These are phyloP conservation scores for Hephaestus fuliginosus DNA, from an alignment of 2,797 vertebrate genomes.

Conservation along the genomic window DNA sequence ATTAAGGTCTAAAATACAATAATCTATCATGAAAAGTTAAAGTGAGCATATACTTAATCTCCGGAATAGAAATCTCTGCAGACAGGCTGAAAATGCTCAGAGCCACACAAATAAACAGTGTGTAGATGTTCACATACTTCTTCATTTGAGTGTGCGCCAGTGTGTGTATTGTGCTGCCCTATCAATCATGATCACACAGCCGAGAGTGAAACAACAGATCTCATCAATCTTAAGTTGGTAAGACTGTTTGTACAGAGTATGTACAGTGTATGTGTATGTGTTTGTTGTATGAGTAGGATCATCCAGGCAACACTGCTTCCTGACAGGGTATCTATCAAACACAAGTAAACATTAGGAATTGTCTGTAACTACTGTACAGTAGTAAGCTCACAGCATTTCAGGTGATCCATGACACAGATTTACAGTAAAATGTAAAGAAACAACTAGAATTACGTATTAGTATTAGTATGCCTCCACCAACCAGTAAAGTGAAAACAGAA, in stretches of 20 bases:
- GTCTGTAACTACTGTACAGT: conserved; percentile 21
- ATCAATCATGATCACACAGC: conserved; percentile 53
- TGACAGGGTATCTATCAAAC: conserved; percentile 57
- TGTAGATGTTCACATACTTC: conserved; percentile 16
- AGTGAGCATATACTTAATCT: conserved; percentile 20
- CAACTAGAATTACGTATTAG: too few species aligned
- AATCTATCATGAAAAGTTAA: neutral
- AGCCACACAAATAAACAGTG: conserved; percentile 9
- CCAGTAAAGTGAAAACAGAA: too few species aligned
- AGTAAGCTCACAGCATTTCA: conserved; percentile 14
- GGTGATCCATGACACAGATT: conserved; percentile 20
- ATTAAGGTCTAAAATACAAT: conserved; percentile 4
- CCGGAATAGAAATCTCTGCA: conserved; percentile 1
- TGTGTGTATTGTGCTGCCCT: conserved; percentile 4
- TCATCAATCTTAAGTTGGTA: conserved; percentile 43
- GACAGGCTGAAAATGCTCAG: conserved; percentile 14
- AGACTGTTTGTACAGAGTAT: neutral
- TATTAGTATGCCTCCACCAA: too few species aligned
- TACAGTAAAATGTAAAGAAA: neutral
- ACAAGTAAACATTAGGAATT: conserved; percentile 39
- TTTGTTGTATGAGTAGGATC: conserved; percentile 13
- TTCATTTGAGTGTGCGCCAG: conserved; percentile 7
- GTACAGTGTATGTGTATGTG: neutral
- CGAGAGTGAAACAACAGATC: conserved; percentile 23
- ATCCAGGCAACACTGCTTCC: neutral